These are phyloP conservation scores for Neogale vison DNA, from an alignment of 2,113 vertebrate genomes.

Conservation along the genomic window DNA sequence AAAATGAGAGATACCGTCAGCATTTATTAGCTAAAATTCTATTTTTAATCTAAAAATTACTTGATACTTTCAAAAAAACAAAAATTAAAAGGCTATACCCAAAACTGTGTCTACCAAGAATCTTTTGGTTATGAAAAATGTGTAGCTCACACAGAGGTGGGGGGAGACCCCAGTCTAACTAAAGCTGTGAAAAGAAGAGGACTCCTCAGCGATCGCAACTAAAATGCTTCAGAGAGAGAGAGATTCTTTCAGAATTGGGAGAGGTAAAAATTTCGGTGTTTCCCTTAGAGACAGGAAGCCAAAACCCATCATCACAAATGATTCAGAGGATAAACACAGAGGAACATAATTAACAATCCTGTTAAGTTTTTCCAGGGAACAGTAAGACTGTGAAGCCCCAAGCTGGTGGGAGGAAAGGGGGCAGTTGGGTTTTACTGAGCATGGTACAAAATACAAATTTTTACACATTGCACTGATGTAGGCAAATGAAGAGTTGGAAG, in stretches of 20 bases:
- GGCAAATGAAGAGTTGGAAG: neutral
- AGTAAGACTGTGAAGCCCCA: neutral
- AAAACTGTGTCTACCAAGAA: neutral
- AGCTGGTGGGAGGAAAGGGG: neutral
- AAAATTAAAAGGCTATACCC: neutral
- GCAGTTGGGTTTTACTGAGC: neutral
- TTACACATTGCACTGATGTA: neutral
- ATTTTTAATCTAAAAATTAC: constrained; percentile 48
- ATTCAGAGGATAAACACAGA: neutral
- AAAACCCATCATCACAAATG: neutral
- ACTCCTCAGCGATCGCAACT: neutral
- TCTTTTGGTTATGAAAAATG: neutral
- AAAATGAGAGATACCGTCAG: neutral
- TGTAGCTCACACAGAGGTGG: neutral
- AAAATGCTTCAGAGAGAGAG: neutral
- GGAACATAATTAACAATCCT: neutral
- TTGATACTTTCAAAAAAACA: neutral
- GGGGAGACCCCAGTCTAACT: neutral
- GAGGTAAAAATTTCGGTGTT: neutral
- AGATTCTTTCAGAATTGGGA: neutral
- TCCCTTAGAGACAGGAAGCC: neutral
- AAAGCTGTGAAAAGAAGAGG: neutral
- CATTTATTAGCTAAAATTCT: constrained; percentile 12
- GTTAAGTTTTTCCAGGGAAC: neutral
- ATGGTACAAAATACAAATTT: neutral